Conservation (phyloP, 1,140 invertebrate genomes). For the Zophobas atratus region DNA sequence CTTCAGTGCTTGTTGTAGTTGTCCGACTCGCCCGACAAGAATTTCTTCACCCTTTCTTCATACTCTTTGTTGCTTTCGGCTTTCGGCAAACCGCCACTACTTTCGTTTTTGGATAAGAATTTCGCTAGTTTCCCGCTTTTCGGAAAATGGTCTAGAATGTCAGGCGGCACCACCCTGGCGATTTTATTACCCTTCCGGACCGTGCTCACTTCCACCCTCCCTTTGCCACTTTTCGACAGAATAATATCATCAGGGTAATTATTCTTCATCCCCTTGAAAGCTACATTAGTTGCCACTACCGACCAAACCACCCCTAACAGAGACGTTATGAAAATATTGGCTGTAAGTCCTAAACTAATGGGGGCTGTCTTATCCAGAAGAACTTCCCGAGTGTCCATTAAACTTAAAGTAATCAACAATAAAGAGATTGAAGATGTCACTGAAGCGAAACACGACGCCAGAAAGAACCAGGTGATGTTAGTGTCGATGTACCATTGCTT, state of each 20-base stretch:
- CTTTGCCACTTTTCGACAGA: slow-evolving; percentile 62
- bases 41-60: slow-evolving; percentile 63
- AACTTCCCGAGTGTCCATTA: neutral
- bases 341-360: slow-evolving; percentile 67
- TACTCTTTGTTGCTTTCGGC: slow-evolving; percentile 66
- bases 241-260: slow-evolving; percentile 72
- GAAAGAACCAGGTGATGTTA: slow-evolving; percentile 76
- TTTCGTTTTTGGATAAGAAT: slow-evolving; percentile 70
- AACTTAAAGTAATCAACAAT: slow-evolving; percentile 40
- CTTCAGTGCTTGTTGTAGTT: slow-evolving; percentile 9
- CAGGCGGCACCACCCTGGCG: slow-evolving; percentile 67
- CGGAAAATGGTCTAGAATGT: slow-evolving; percentile 72
- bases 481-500: slow-evolving; percentile 77
- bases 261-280: slow-evolving; percentile 75
- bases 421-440: slow-evolving; percentile 66
- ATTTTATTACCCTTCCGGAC: slow-evolving; percentile 72
- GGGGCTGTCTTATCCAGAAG: slow-evolving; percentile 2
- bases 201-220: slow-evolving; percentile 70
- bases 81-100: slow-evolving; percentile 69
- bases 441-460: slow-evolving; percentile 70
- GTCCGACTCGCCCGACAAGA: slow-evolving; percentile 54
- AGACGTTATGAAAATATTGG: slow-evolving; percentile 75
- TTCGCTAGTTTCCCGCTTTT: slow-evolving; percentile 70
- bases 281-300: slow-evolving; percentile 72
- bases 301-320: slow-evolving; percentile 75